phyloP scores from a whole-genome alignment of 2,888 invertebrate species.

The Cepaea hortensis region DNA sequence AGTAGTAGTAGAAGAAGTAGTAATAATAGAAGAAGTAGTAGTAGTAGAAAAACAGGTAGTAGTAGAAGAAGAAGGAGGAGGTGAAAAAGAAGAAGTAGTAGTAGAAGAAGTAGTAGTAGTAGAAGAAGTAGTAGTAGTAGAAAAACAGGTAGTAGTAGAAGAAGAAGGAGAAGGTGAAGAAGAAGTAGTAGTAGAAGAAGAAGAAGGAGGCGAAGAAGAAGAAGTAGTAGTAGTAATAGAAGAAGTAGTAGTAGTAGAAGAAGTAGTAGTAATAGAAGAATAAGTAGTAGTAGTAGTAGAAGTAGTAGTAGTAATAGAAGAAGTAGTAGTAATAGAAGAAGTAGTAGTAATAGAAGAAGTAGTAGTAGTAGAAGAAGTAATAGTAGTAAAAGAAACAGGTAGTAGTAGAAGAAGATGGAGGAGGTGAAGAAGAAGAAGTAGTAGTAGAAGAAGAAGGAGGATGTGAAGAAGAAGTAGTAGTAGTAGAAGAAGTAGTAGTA shows the following conservation, averaged over 20 bases:
- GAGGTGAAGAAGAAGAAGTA: background rate
- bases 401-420: background rate
- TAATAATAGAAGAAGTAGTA: background rate
- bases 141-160: background rate
- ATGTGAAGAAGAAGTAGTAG: no score
- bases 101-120: background rate
- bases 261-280: background rate
- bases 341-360: background rate
- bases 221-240: background rate
- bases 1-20: background rate
- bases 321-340: constrained; percentile 14
- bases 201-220: background rate
- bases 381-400: background rate
- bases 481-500: background rate
- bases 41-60: background rate
- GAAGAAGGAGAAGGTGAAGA: background rate
- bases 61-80: background rate
- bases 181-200: constrained; percentile 24
- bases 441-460: background rate
- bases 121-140: background rate
- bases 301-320: constrained; percentile 17
- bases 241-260: background rate
- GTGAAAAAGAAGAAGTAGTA: background rate
- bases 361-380: background rate
- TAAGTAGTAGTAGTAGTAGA: background rate